phyloP scores from a whole-genome alignment of 1,140 invertebrate genomes.

The Pinna nobilis region DNA sequence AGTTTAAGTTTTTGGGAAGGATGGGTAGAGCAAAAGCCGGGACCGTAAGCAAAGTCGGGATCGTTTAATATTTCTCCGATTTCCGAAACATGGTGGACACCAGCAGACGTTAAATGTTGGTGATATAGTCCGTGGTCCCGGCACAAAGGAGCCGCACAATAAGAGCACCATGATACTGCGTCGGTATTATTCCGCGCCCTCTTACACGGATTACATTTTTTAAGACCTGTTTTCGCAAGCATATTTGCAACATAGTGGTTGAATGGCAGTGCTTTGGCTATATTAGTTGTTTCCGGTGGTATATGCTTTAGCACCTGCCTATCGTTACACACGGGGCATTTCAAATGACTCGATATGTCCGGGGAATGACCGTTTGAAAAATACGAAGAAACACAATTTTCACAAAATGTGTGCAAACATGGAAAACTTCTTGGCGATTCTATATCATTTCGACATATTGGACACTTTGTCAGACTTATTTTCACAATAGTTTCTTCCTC shows the following conservation, averaged over 20 bases:
- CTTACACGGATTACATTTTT: slow-evolving; percentile 27
- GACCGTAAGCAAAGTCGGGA: slow-evolving; percentile 14
- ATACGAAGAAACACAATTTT: slow-evolving; percentile 16
- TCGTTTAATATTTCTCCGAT: slow-evolving; percentile 11
- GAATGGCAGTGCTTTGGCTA: slow-evolving; percentile 18
- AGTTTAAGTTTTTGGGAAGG: slow-evolving; percentile 16
- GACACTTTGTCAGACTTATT: no score
- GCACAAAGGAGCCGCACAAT: slow-evolving; percentile 26
- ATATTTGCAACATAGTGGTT: slow-evolving; percentile 20
- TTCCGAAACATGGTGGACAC: slow-evolving; percentile 12
- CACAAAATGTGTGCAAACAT: slow-evolving; percentile 33
- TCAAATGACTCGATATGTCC: slow-evolving; percentile 10
- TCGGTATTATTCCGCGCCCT: slow-evolving; percentile 8
- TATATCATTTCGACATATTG: slow-evolving; percentile 24
- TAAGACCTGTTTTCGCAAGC: slow-evolving; percentile 5
- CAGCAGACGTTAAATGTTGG: slow-evolving; percentile 22
- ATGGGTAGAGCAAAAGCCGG: slow-evolving; percentile 19
- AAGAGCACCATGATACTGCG: slow-evolving; percentile 24
- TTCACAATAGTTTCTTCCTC: slow-evolving; percentile 4
- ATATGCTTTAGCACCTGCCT: slow-evolving; percentile 15
- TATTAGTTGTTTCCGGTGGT: no score
- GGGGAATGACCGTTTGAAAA: slow-evolving; percentile 9
- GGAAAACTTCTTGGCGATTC: slow-evolving; percentile 18
- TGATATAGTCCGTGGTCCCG: slow-evolving; percentile 25
- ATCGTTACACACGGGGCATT: slow-evolving; percentile 29